Evolutionary conservation across 1,140 invertebrate species (phyloP), one percentile per base, ranked within the genome.

Genomic region (Sarcophaga peregrina): DNA sequence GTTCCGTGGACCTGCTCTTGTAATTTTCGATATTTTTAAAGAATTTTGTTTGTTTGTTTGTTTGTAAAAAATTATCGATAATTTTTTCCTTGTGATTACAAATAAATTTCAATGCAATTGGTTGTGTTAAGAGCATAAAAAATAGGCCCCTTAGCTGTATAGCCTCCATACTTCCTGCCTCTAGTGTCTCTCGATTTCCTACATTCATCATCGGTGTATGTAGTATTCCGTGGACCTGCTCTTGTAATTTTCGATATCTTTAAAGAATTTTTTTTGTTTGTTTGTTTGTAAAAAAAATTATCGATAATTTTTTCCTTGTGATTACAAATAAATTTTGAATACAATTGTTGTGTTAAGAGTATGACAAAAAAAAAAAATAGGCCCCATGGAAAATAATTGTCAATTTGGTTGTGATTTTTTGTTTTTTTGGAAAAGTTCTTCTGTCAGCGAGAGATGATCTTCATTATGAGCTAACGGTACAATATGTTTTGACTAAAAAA

Each of bases 281-380:
- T 52, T 52, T 52, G 8, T 52, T 52, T n/a, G n/a, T n/a, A n/a
- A n/a, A n/a, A n/a, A n/a, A 52, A 52, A 37, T 1, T 68, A 17
- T 68, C 62, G 20, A 58, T 68, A 37, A 37, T 37, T 37, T 37
- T 37, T 37, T 37, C 1, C 25, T 37, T 37, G 25, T 37, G 4
- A 37, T 37, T 4, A 17, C 62, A 20, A 68, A 68, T 68, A 68
- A 68, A 68, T 68, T 68, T 68, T n/a, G n/a, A 68, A 68, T 68
- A 20, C 62, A 68, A 68, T 68, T 68, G 62, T 68, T 68, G n/a
- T 68, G 25, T 37, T 37, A 37, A 37, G 25, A 37, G 25, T 4
- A 37, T 37, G 25, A 37, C 4, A 37, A 4, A 68, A 68, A 68
- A 62, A 17, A 68, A 68, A 20, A 68, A 68, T 68, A 68, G n/a